These are phyloP conservation scores for Geophilus truncorum DNA, from an alignment of 2,888 invertebrate species.

Conservation along the genomic window DNA sequence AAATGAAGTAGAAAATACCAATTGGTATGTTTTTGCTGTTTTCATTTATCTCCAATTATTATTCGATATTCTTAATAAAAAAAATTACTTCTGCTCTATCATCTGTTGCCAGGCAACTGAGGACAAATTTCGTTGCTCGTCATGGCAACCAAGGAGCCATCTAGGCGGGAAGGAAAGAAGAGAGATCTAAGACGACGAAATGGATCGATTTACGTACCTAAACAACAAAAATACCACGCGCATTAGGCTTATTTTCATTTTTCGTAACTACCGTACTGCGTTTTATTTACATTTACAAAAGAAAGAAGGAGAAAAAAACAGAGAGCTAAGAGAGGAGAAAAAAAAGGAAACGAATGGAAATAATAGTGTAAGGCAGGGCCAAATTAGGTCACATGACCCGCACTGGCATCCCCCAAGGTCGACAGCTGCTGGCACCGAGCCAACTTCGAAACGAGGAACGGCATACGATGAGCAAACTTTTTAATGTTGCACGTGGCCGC, in stretches of 20 bases:
- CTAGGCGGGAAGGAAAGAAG: no score
- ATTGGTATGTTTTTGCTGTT: neutral
- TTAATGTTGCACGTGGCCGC: neutral
- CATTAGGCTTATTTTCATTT: no score
- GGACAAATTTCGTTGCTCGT: neutral
- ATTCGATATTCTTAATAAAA: neutral
- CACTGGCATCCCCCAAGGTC: slow-evolving; percentile 34
- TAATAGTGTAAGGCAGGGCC: slow-evolving; percentile 4
- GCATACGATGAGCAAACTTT: no score
- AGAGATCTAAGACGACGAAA: neutral
- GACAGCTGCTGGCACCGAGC: neutral
- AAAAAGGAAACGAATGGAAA: neutral
- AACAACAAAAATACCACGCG: no score
- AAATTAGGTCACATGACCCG: slow-evolving; percentile 35
- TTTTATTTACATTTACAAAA: no score
- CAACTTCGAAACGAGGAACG: slow-evolving; percentile 25
- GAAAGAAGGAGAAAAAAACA: no score
- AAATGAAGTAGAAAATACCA: no score
- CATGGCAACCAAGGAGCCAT: neutral
- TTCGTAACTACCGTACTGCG: no score
- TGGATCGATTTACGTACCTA: neutral
- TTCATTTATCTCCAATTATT: neutral
- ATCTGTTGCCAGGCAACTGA: neutral
- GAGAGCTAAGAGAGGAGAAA: neutral
- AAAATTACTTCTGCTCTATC: neutral